Percentiles rank a stretch among this genome's conserved stretches.
Evolutionary conservation across 2,888 invertebrate genomes (phyloP).

Genomic region (Linyphia triangularis): DNA sequence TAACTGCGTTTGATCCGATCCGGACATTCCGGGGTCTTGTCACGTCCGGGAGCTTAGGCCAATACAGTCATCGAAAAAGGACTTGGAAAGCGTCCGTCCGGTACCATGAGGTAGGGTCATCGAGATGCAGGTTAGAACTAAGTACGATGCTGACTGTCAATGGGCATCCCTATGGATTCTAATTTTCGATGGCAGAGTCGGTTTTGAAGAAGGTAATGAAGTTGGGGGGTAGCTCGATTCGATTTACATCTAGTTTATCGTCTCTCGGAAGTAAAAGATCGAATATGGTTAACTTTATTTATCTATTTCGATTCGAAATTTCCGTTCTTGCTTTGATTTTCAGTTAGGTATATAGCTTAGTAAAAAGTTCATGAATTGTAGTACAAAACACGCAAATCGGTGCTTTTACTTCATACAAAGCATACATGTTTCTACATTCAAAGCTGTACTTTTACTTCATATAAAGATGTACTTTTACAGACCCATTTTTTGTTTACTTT

Average conservation of each 20-base stretch:
- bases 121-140: background rate
- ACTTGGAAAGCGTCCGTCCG: background rate
- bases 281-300: too few relatives aligned
- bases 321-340: too few relatives aligned
- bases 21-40: slow-evolving; percentile 26
- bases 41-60: slow-evolving; percentile 40
- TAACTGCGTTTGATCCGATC: slow-evolving; percentile 19
- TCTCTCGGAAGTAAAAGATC: background rate
- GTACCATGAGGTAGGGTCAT: background rate
- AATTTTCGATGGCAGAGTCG: too few relatives aligned
- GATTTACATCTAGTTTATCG: background rate
- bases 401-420: too few relatives aligned
- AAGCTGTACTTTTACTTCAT: too few relatives aligned
- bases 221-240: background rate
- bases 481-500: too few relatives aligned
- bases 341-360: too few relatives aligned
- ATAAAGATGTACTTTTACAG: too few relatives aligned
- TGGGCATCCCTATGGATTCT: background rate
- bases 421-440: too few relatives aligned
- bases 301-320: too few relatives aligned
- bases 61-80: slow-evolving; percentile 41
- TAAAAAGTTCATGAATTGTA: too few relatives aligned
- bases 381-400: too few relatives aligned
- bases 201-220: background rate
- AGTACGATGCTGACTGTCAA: background rate